Conservation (phyloP, 2,888 invertebrate species). For the Caenorhabditis sp. region DNA sequence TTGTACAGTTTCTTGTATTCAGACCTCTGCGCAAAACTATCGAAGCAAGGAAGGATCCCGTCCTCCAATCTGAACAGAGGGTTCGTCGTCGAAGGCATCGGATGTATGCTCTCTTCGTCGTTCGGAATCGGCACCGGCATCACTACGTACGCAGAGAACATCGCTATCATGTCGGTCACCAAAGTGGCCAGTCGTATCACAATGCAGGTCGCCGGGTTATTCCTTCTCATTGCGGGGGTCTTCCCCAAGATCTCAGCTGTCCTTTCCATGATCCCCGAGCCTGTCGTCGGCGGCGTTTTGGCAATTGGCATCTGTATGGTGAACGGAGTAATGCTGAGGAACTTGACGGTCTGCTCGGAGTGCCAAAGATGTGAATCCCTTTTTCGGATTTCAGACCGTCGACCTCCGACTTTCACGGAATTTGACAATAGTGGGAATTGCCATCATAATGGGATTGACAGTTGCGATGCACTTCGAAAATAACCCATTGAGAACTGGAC, state of each 20-base stretch:
- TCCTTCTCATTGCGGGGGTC: conserved; percentile 68
- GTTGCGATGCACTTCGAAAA: conserved; percentile 66
- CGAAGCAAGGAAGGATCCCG: conserved; percentile 64
- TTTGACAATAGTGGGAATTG: conserved; percentile 70
- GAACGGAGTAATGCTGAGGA: conserved; percentile 66
- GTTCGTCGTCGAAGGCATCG: conserved; percentile 57
- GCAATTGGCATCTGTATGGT: conserved; percentile 74
- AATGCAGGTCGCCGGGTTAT: conserved; percentile 71
- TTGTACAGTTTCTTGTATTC: neutral
- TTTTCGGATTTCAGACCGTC: conserved; percentile 43
- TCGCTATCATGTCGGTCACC: conserved; percentile 73
- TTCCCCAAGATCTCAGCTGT: conserved; percentile 72
- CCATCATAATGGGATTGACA: conserved; percentile 66
- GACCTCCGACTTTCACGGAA: conserved; percentile 64
- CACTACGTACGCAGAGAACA: conserved; percentile 72
- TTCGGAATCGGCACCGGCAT: conserved; percentile 72
- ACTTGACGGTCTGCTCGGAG: conserved; percentile 58
- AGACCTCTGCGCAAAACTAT: conserved; percentile 58
- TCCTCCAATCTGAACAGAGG: conserved; percentile 62
- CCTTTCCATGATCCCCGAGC: conserved; percentile 71
- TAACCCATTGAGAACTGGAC: conserved; percentile 57
- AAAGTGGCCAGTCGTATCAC: conserved; percentile 70
- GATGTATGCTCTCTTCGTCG: conserved; percentile 64
- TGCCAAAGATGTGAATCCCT: neutral
- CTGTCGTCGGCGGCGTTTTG: conserved; percentile 72